These are phyloP conservation scores for Echinometra lucunter DNA, from an alignment of 53 echinoderm and acorn worm genomes.

Conservation along the genomic window DNA sequence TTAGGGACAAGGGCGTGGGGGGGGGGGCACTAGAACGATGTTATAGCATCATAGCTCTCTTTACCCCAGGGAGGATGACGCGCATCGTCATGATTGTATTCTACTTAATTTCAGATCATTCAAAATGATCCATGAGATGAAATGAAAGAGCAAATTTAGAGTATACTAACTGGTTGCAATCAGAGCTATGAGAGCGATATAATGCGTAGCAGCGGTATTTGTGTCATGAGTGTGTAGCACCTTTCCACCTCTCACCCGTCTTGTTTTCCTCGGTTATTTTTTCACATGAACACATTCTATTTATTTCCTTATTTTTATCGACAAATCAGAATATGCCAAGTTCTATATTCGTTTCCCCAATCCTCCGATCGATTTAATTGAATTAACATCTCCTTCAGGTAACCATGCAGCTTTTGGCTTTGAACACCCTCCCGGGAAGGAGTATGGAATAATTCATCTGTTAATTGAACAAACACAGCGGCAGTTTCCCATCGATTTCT, in stretches of 20 bases:
- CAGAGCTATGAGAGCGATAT: too few species aligned
- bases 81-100: neutral
- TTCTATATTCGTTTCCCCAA: neutral
- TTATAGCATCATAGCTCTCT: neutral
- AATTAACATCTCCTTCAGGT: neutral
- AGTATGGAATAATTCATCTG: slow-evolving; percentile 24
- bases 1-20: neutral
- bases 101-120: neutral
- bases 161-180: too few species aligned
- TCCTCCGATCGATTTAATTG: neutral
- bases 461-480: slow-evolving; percentile 33
- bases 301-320: neutral
- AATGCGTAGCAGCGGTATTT: too few species aligned
- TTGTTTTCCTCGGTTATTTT: neutral
- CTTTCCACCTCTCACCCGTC: neutral
- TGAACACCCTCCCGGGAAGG: neutral
- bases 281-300: neutral
- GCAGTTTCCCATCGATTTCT: slow-evolving; percentile 19
- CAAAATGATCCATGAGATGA: neutral
- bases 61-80: neutral
- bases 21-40: neutral
- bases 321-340: neutral
- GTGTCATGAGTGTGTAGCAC: too few species aligned
- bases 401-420: neutral
- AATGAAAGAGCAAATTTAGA: too few species aligned